phyloP scores from a whole-genome alignment of 2,888 invertebrate species.

The Antitype chi region DNA sequence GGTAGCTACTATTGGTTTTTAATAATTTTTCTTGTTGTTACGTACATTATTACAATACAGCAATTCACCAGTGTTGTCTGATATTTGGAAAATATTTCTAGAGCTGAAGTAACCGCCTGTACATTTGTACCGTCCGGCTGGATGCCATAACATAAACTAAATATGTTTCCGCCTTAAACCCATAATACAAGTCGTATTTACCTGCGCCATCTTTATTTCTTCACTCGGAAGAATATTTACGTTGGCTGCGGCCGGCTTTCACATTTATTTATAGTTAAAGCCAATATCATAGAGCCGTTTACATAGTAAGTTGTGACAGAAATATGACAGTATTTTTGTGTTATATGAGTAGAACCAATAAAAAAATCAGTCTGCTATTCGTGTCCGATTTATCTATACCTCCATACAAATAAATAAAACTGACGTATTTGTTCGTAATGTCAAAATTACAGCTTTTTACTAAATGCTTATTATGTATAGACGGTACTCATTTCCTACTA shows the following conservation, averaged over 20 bases:
- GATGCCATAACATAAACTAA: constrained; percentile 70
- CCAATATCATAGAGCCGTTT: constrained; percentile 52
- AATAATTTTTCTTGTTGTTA: not conserved
- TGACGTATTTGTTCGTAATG: too few relatives aligned
- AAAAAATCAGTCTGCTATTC: not conserved
- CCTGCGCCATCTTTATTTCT: constrained; percentile 74
- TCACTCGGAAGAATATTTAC: constrained; percentile 73
- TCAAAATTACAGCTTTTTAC: too few relatives aligned
- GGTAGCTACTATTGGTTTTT: too few relatives aligned
- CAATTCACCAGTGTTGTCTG: constrained; percentile 1
- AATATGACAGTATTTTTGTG: constrained; percentile 13
- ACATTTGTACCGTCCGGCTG: constrained; percentile 51
- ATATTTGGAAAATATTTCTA: constrained; percentile 49
- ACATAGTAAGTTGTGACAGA: constrained; percentile 20
- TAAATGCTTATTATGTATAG: too few relatives aligned
- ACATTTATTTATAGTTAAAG: constrained; percentile 69
- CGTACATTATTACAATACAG: not conserved
- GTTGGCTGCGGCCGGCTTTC: constrained; percentile 60
- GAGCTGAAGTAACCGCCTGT: constrained; percentile 43
- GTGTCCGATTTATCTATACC: not conserved
- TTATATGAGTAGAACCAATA: not conserved
- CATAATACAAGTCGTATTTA: constrained; percentile 71
- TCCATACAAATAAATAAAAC: too few relatives aligned
- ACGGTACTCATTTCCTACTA: too few relatives aligned
- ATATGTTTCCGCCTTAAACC: constrained; percentile 70